Conservation (phyloP, 2,113 vertebrate species). For the Redunca redunca region DNA sequence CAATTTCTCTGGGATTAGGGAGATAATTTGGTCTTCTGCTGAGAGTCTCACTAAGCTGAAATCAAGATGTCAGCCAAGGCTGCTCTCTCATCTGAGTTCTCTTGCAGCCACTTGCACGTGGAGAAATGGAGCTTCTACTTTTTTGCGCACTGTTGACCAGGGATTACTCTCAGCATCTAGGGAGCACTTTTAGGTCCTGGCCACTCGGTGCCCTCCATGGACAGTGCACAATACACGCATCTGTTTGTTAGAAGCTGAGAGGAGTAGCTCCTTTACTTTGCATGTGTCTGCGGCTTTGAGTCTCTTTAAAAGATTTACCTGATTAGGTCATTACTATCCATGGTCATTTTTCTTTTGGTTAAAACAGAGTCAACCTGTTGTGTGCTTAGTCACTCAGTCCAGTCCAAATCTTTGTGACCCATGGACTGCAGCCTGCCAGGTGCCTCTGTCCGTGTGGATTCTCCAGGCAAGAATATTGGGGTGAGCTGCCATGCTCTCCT, state of each 20-base stretch:
- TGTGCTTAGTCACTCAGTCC: neutral
- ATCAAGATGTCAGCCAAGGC: neutral
- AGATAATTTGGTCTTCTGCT: neutral
- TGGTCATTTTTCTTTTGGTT: neutral
- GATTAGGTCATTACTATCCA: neutral
- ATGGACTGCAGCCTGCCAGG: neutral
- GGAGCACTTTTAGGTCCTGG: neutral
- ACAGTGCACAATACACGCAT: neutral
- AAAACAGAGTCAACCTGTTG: neutral
- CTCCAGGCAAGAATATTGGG: neutral
- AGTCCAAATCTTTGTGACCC: neutral
- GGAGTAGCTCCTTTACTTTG: neutral
- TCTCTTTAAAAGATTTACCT: neutral
- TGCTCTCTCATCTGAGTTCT: neutral
- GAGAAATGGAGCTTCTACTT: neutral
- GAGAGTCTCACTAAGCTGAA: neutral
- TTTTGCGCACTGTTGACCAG: neutral
- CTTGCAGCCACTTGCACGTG: neutral
- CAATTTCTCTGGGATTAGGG: neutral
- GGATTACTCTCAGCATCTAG: neutral
- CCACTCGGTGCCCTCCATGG: neutral
- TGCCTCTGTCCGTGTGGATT: fast-evolving
- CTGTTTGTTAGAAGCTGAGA: neutral
- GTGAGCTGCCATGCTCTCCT: neutral
- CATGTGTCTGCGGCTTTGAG: neutral